Evolutionary conservation across 35 echinoderm and acorn worm genomes (phyloP).

Genomic region (Lytechinus variegatus): DNA sequence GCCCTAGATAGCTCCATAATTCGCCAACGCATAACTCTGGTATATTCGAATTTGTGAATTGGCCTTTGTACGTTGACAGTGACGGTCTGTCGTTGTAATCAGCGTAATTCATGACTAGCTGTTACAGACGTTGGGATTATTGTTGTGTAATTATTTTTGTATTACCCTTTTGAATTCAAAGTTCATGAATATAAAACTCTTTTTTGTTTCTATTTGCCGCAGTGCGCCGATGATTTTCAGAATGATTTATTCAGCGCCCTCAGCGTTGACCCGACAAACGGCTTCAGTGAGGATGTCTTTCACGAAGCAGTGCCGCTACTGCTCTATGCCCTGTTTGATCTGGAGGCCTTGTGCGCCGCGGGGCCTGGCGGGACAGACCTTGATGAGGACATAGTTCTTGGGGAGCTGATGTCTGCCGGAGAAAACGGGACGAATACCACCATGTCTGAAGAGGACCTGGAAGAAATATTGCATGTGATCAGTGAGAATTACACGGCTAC

Average conservation of each 20-base stretch:
- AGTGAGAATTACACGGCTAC: neutral
- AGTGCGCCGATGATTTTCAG: neutral
- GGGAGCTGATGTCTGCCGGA: neutral
- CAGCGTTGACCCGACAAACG: neutral
- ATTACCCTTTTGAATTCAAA: neutral
- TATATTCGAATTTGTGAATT: too few species aligned
- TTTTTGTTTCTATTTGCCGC: neutral
- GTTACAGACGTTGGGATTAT: too few species aligned
- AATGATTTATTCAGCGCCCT: slow-evolving; percentile 11
- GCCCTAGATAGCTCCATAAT: too few species aligned
- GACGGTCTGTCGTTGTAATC: too few species aligned
- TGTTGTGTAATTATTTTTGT: too few species aligned
- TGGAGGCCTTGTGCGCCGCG: neutral
- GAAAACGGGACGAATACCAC: neutral
- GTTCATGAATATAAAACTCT: neutral
- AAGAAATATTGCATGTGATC: neutral
- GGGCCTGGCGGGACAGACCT: neutral
- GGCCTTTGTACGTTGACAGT: too few species aligned
- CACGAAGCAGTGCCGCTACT: neutral
- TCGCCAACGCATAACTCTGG: too few species aligned
- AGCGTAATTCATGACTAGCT: too few species aligned
- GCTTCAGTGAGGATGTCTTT: neutral
- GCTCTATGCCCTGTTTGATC: neutral
- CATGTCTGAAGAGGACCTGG: neutral
- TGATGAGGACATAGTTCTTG: neutral